Evolutionary conservation across 2,113 vertebrate species (phyloP), one percentile per base, ranked within the genome.

Genomic region (Cottus gobio): DNA sequence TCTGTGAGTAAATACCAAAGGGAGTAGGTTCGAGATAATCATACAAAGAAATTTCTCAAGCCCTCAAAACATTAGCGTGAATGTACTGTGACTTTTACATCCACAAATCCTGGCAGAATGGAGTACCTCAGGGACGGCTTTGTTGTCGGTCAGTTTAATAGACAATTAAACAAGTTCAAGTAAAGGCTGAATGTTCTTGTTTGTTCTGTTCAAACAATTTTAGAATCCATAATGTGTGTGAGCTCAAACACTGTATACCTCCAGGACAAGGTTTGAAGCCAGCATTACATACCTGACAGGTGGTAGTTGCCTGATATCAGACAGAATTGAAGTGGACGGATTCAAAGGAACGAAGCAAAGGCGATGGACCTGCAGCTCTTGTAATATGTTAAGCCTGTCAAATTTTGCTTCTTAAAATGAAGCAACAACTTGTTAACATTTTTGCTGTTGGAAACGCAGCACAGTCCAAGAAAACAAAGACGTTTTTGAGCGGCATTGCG

Each of bases 191-290:
- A 42, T 81, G n/a, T 68, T 70, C 20, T 66, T 73, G 60, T 87
- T 85, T 82, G 62, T 82, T 87, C 48, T 64, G 30, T 85, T 85
- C 15, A 71, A 71, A 58, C 48, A 39, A 11, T 73, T 66, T 81
- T 54, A 62, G 70, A 77, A 39, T 52, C 16, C 18, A 6, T 31
- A 22, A 39, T 69, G 50, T 52, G 52, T 60, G 37, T 26, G 54
- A 81, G 69, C 31, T 24, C 24, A n/a, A 26, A 12, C 15, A 30
- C 11, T 46, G 20, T 36, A 42, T 42, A 20, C 69, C 75, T 83
- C 26, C 28, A 37, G 30, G 75, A 65, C 52, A 66, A 50, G 37
- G 28, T 81, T 34, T 61, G 36, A 88, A 71, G 31, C 28, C 34
- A 52, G 46, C 30, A 73, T 70, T 58, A 42, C 30, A 48, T 78